phyloP scores from a whole-genome alignment of 2,113 vertebrate species.

The Riparia riparia region DNA sequence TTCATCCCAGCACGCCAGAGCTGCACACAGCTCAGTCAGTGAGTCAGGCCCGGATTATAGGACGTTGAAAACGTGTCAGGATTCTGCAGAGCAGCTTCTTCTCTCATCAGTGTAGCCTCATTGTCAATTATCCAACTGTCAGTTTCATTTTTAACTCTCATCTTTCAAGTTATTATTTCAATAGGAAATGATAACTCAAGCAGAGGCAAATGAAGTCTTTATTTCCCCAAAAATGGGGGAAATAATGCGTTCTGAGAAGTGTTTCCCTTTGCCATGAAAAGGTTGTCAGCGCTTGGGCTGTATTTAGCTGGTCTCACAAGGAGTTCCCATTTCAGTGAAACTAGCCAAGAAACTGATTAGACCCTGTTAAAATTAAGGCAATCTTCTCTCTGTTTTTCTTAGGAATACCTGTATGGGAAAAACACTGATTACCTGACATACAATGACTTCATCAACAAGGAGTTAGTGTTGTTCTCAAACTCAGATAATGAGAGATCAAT shows the following conservation, averaged over 20 bases:
- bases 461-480: conserved; percentile 96
- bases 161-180: not conserved
- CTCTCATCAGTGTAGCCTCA: not conserved
- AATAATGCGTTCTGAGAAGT: not conserved
- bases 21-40: not conserved
- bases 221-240: not conserved
- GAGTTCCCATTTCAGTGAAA: not conserved
- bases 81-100: not conserved
- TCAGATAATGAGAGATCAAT: conserved; percentile 98
- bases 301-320: not conserved
- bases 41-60: not conserved
- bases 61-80: not conserved
- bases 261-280: not conserved
- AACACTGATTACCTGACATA: conserved; percentile 85
- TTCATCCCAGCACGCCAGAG: not conserved
- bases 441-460: conserved; percentile 98
- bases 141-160: not conserved
- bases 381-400: not conserved
- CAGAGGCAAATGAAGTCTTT: not conserved
- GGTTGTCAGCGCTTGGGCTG: not conserved
- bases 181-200: not conserved
- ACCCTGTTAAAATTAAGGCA: not conserved
- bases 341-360: not conserved
- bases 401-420: conserved; percentile 95
- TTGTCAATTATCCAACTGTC: not conserved